A percentile compares a stretch with the other conserved stretches of the same genome.
Conservation (phyloP, 2,888 invertebrate species). For the Zaprionus lineosus region DNA sequence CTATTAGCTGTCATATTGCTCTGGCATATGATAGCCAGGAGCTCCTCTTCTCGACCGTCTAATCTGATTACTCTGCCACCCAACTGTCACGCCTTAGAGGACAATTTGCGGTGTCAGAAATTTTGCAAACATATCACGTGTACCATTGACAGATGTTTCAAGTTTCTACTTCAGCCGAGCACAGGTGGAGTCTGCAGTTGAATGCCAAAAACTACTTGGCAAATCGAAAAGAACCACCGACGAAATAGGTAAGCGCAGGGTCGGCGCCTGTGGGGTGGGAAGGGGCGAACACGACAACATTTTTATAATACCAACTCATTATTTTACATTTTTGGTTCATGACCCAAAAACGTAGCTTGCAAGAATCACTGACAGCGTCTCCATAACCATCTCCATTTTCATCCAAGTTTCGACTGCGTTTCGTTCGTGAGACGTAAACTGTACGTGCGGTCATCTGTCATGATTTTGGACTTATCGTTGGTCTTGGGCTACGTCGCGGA, state of each 20-base stretch:
- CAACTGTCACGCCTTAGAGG: conserved; percentile 54
- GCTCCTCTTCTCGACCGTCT: conserved; percentile 48
- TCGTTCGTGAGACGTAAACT: conserved; percentile 54
- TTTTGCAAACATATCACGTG: conserved; percentile 55
- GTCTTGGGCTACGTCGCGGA: conserved; percentile 19
- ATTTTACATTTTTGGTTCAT: conserved; percentile 74
- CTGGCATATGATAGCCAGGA: neutral
- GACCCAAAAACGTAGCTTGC: conserved; percentile 65
- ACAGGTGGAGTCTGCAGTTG: conserved; percentile 32
- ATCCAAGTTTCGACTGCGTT: conserved; percentile 39
- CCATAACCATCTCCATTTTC: neutral
- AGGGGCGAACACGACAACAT: conserved; percentile 22
- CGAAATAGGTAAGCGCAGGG: conserved; percentile 13
- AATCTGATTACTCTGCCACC: conserved; percentile 56
- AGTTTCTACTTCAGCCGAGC: conserved; percentile 15
- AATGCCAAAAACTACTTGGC: conserved; percentile 37
- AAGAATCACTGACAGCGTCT: conserved; percentile 26
- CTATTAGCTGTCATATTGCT: conserved; percentile 2
- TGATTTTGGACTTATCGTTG: conserved; percentile 56
- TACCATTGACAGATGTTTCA: conserved; percentile 58
- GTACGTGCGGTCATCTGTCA: conserved; percentile 76
- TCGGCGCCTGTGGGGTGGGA: neutral
- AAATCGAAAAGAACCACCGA: conserved; percentile 43
- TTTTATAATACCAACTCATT: conserved; percentile 62
- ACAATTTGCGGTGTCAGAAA: conserved; percentile 35